Conservation (phyloP, 2,113 vertebrate genomes). For the Myiozetetes cayanensis region DNA sequence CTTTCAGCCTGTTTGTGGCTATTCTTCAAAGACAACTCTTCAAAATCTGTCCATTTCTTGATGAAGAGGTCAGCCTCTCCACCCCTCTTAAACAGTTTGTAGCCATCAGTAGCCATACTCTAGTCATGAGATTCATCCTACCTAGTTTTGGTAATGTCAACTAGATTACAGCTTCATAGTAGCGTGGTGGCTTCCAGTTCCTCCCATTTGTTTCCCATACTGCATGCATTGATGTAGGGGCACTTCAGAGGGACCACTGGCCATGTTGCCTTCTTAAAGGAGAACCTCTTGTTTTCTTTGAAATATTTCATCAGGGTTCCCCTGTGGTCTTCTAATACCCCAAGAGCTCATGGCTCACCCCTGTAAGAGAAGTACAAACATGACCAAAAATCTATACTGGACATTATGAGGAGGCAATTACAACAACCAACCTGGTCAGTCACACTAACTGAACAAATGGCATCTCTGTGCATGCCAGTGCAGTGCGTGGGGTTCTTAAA, state of each 20-base stretch:
- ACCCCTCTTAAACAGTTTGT: not conserved
- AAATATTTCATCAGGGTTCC: not conserved
- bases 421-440: not conserved
- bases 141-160: not conserved
- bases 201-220: not conserved
- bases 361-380: not conserved
- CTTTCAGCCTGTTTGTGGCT: not conserved
- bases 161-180: not conserved
- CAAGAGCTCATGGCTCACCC: not conserved
- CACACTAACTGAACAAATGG: not conserved
- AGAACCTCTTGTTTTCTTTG: too few relatives aligned
- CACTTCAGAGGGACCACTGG: not conserved
- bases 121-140: not conserved
- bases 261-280: not conserved
- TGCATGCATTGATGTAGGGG: not conserved
- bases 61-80: rapidly evolving
- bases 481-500: not conserved
- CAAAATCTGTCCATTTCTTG: not conserved
- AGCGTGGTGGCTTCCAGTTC: not conserved
- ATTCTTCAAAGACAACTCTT: not conserved
- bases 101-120: not conserved
- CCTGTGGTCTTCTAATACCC: not conserved
- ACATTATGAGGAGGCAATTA: not conserved
- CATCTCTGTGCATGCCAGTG: not conserved
- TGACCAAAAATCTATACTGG: not conserved